Percentiles rank a stretch among this genome's conserved stretches.
These are phyloP conservation scores for Drosophila stalkeri DNA, from an alignment of 2,888 invertebrate species.

Conservation along the genomic window DNA sequence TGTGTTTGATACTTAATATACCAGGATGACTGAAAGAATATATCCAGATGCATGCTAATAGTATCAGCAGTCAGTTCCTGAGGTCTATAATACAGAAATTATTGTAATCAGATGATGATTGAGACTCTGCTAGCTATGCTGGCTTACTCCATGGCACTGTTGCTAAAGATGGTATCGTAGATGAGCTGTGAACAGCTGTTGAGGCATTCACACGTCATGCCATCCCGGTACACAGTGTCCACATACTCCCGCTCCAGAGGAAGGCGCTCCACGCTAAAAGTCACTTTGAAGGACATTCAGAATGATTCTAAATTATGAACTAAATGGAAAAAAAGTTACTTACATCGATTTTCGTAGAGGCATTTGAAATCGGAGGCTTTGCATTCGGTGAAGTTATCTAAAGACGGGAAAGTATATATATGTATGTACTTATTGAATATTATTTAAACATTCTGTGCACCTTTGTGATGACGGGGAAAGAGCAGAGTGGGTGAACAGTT, in stretches of 20 bases:
- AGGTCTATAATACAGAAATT: conserved; percentile 24
- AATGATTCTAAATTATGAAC: no score
- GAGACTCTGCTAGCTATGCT: no score
- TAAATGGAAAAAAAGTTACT: conserved; percentile 19
- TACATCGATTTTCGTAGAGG: conserved; percentile 76
- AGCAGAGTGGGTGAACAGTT: conserved; percentile 80
- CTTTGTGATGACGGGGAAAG: conserved; percentile 73
- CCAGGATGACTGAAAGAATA: conserved; percentile 83
- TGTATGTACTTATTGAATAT: no score
- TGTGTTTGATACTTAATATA: conserved; percentile 84
- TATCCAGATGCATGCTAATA: conserved; percentile 71
- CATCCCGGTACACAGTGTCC: conserved; percentile 62
- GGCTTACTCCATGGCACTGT: conserved; percentile 65
- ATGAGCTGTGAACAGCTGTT: conserved; percentile 79
- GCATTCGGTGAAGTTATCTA: conserved; percentile 78
- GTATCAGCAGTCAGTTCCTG: conserved; percentile 26
- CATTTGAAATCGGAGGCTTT: conserved; percentile 80
- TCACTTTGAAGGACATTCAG: conserved; percentile 14
- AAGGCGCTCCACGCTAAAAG: conserved; percentile 71
- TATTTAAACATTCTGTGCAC: conserved; percentile 30
- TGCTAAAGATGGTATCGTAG: conserved; percentile 64
- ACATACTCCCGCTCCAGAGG: conserved; percentile 68
- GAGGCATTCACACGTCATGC: conserved; percentile 82
- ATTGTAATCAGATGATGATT: accelerated
- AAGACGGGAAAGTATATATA: neutral